Evolutionary conservation across 2,113 vertebrate species (phyloP).

Genomic region (Myrmecobius fasciatus): DNA sequence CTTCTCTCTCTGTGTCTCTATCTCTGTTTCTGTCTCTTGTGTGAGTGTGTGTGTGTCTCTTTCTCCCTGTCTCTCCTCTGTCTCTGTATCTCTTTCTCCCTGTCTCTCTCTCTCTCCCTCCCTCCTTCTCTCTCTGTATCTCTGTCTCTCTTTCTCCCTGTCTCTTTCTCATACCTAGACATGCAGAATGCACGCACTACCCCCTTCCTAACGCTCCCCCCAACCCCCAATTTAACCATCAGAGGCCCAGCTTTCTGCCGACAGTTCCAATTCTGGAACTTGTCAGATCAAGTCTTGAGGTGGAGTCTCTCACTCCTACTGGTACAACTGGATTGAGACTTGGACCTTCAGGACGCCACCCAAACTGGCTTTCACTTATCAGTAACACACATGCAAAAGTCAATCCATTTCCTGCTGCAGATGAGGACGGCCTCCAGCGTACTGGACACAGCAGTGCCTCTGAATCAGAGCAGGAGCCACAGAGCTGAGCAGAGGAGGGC

Average conservation of each 20-base stretch:
- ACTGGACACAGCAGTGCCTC: background rate
- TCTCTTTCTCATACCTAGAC: conserved; percentile 7
- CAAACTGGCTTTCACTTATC: conserved; percentile 66
- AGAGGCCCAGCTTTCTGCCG: conserved; percentile 77
- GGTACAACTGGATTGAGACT: conserved; percentile 78
- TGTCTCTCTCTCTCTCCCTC: too few relatives aligned
- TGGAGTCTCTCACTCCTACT: conserved; percentile 81
- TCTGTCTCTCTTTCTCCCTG: fast-evolving
- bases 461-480: conserved; percentile 59
- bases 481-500: conserved; percentile 8
- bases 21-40: too few relatives aligned
- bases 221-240: conserved; percentile 61
- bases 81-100: too few relatives aligned
- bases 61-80: too few relatives aligned
- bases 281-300: conserved; percentile 85
- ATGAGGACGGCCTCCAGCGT: conserved; percentile 8
- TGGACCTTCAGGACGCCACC: conserved; percentile 81
- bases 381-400: conserved; percentile 27
- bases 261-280: conserved; percentile 79
- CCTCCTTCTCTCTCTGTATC: background rate
- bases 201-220: conserved; percentile 29
- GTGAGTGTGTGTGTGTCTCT: too few relatives aligned
- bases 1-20: background rate
- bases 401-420: background rate
- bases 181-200: conserved; percentile 60